Base-by-base conservation (phyloP, 1,140 invertebrate genomes). In the Zaprionus nigranus region DNA sequence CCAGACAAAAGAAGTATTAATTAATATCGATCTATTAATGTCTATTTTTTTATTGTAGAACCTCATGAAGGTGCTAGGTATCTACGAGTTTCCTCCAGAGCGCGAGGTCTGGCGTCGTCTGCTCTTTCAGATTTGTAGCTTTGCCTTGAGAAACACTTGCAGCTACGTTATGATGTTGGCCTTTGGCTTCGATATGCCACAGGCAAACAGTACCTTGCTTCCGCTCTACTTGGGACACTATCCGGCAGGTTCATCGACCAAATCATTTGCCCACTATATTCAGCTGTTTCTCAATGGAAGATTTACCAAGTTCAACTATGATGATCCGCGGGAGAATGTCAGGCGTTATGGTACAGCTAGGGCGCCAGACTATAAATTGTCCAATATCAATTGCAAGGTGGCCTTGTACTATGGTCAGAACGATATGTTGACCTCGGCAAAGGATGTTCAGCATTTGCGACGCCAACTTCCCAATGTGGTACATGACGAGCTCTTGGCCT, bases 131-230 rank as follows among this genome's bases (percentile, higher is more conserved):
- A 6, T 73, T 0, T 88, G 84, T 24, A 79, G 61, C 17, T 79
- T 81, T 43, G 64, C 40, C 0, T 68, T 84, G 7, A 57, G 93
- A 46, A 69, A 87, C 17, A 65, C 95, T 1, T 95, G 95, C 80
- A 80, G 77, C 2, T 94, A 94, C 59, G 38, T 94, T 1, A 9
- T 95, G 0, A 95, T 95, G 78, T 71, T 94, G 3, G 1, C 94
- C 0, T 82, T 82, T 88, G 95, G 94, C 58, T 94, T 93, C 54
- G 93, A 94, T 69, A 77, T 67, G 60, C 81, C 90, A 17, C 94
- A 95, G 91, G 82, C 93, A 43, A 95, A 94, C 75, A 90, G 9
- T 0, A 81, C 68, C 1, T 22, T 71, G 0, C 0, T 40, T 0
- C 84, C 84, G 0, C 13, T 88, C 0, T 3, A 69, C 1, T 1